phyloP scores from a whole-genome alignment of 2,113 vertebrate species.

The Montifringilla adamsi region DNA sequence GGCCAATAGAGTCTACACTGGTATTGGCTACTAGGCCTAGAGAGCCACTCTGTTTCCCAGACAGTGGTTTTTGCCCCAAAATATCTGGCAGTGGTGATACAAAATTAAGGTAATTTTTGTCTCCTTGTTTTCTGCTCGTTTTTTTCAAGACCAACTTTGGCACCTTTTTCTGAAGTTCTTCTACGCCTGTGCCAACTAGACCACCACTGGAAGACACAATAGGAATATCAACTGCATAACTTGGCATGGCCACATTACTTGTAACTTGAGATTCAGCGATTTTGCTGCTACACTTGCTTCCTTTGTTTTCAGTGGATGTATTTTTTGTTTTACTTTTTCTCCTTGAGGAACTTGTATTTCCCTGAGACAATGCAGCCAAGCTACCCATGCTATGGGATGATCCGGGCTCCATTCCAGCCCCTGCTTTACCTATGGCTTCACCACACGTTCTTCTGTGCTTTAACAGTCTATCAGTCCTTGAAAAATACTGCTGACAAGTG shows the following conservation, averaged over 20 bases:
- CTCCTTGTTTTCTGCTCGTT: slow-evolving; percentile 83
- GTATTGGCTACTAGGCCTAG: slow-evolving; percentile 80
- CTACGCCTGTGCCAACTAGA: slow-evolving; percentile 78
- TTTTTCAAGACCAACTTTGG: slow-evolving; percentile 95
- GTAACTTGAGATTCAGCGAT: slow-evolving; percentile 77
- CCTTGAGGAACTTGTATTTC: slow-evolving; percentile 90
- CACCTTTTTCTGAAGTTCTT: slow-evolving; percentile 84
- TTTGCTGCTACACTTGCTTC: slow-evolving; percentile 87
- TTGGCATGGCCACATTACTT: slow-evolving; percentile 80
- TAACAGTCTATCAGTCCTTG: slow-evolving; percentile 96
- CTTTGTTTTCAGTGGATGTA: slow-evolving; percentile 80
- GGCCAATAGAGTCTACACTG: slow-evolving; percentile 82
- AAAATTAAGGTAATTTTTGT: slow-evolving; percentile 88
- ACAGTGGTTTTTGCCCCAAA: slow-evolving; percentile 84
- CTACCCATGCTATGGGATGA: slow-evolving; percentile 81
- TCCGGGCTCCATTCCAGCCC: slow-evolving; percentile 82
- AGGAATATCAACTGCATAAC: slow-evolving; percentile 88
- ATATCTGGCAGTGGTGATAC: slow-evolving; percentile 77
- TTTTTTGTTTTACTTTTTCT: slow-evolving; percentile 92
- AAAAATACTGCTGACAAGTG: slow-evolving; percentile 99
- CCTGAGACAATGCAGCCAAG: slow-evolving; percentile 91
- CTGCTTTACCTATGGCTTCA: slow-evolving; percentile 95
- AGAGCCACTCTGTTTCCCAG: slow-evolving; percentile 82
- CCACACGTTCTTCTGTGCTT: slow-evolving; percentile 99
- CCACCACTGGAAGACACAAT: slow-evolving; percentile 82